Evolutionary conservation across 1,140 invertebrate genomes (phyloP), one percentile per base, ranked within the genome.

Genomic region (Rhizoglyphus robini): DNA sequence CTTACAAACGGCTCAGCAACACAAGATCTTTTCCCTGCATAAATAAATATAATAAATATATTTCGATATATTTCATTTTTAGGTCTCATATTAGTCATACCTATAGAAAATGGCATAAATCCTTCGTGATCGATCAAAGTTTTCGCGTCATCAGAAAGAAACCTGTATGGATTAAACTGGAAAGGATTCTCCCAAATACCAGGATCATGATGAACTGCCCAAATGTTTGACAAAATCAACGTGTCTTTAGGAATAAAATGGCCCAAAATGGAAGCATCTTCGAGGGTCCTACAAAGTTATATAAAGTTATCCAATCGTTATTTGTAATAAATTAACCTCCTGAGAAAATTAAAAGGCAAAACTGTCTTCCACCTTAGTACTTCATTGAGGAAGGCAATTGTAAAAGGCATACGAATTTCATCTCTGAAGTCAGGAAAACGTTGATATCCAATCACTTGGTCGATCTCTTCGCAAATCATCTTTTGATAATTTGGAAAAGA

Each of bases 161-260:
- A 81, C 64, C 87, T 76, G 69, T 86, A 84, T 0, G 87, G 86
- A 1, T 81, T 76, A 69, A 87, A 88, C 25, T 77, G 75, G 46
- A 85, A 77, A 0, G 87, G 86, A 70, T 88, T 80, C 0, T 79
- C 78, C 82, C 86, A 89, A 0, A 80, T 67, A 0, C 78, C 75
- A 15, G 78, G 75, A 69, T 88, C 85, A 69, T 84, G 83, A 70
- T 87, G 82, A 1, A 84, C 76, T 25, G 83, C 82, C 74, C 84
- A 81, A 23, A 85, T 73, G 69, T 84, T 84, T 0, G 84, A 76
- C 58, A 89, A 74, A 18, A 89, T 71, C 32, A 82, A 78, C 0
- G 64, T 46, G 25, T 67, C 34, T 29, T 70, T 70, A 1, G 70
- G 69, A 61, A 71, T 69, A 13, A 60, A 30, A 36, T 66, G 63